A percentile compares a stretch with the other conserved stretches of the same genome.
These are phyloP conservation scores for Hypena proboscidalis DNA, from an alignment of 2,888 invertebrate species.

Conservation along the genomic window DNA sequence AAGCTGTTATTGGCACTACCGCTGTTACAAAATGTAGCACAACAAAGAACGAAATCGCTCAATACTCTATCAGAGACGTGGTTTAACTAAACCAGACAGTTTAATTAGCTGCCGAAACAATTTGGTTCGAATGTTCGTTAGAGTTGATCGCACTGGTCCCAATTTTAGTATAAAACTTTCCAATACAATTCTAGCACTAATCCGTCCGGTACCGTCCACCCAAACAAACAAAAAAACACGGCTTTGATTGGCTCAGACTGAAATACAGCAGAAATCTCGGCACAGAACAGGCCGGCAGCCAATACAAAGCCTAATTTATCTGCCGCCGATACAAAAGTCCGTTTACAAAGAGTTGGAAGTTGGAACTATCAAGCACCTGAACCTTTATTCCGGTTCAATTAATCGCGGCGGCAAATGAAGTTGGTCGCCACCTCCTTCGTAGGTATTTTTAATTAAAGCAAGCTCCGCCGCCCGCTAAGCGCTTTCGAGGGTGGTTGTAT, in stretches of 20 bases:
- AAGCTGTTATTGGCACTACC: no score
- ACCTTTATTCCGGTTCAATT: constrained; percentile 65
- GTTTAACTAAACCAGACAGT: background rate
- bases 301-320: constrained; percentile 32
- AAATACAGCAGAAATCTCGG: background rate
- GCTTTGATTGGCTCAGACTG: no score
- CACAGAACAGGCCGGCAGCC: background rate
- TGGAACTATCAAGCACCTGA: constrained; percentile 44
- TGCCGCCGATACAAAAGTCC: constrained; percentile 26
- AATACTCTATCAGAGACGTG: no score
- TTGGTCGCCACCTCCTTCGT: constrained; percentile 56
- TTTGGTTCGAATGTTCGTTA: no score
- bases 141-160: no score
- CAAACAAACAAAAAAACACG: no score
- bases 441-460: constrained; percentile 75
- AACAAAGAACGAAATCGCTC: no score
- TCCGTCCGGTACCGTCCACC: no score
- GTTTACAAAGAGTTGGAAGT: constrained; percentile 28
- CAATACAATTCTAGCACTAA: no score
- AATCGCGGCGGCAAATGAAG: constrained; percentile 62
- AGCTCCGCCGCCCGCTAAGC: constrained; percentile 47
- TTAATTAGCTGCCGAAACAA: no score
- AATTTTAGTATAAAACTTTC: no score
- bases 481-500: constrained; percentile 25
- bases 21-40: no score